These are phyloP conservation scores for Aphelinus certus DNA, from an alignment of 1,140 invertebrate species.

Conservation along the genomic window DNA sequence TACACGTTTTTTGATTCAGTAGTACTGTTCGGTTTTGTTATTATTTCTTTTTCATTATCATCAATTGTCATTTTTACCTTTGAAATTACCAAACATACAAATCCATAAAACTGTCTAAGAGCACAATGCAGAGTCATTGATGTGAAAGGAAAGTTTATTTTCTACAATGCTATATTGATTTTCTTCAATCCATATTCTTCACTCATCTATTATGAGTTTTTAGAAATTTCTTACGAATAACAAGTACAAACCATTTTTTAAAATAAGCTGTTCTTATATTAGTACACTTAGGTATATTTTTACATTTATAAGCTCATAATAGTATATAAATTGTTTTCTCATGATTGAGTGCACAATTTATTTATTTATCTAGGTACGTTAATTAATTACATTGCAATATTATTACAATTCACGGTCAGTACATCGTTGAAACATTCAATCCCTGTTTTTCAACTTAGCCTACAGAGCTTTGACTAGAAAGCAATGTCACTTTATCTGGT, in stretches of 20 bases:
- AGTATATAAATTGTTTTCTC: slow-evolving; percentile 58
- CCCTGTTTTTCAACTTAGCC: slow-evolving; percentile 56
- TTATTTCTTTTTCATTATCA: slow-evolving; percentile 47
- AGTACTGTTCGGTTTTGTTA: slow-evolving; percentile 22
- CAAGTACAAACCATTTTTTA: slow-evolving; percentile 45
- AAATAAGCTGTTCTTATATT: slow-evolving; percentile 59
- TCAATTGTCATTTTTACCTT: slow-evolving; percentile 39
- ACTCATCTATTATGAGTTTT: slow-evolving; percentile 32
- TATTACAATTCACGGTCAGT: slow-evolving; percentile 46
- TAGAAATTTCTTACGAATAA: slow-evolving; percentile 40
- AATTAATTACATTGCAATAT: slow-evolving; percentile 41
- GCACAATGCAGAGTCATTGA: slow-evolving; percentile 29
- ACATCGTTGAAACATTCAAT: slow-evolving; percentile 53
- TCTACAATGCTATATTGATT: slow-evolving; percentile 24
- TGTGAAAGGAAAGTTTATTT: slow-evolving; percentile 36
- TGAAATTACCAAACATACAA: slow-evolving; percentile 53
- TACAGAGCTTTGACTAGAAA: slow-evolving; percentile 59
- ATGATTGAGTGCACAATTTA: slow-evolving; percentile 40
- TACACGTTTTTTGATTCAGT: slow-evolving; percentile 26
- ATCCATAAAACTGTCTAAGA: slow-evolving; percentile 43
- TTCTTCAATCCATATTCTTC: slow-evolving; percentile 36
- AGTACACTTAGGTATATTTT: slow-evolving; percentile 65
- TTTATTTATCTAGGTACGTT: slow-evolving; percentile 32
- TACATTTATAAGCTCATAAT: slow-evolving; percentile 66
- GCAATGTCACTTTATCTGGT: slow-evolving; percentile 41